A percentile compares a stretch with the other conserved stretches of the same genome.
Evolutionary conservation across 2,797 vertebrate genomes (phyloP).

Genomic region (Naso thynnoides): DNA sequence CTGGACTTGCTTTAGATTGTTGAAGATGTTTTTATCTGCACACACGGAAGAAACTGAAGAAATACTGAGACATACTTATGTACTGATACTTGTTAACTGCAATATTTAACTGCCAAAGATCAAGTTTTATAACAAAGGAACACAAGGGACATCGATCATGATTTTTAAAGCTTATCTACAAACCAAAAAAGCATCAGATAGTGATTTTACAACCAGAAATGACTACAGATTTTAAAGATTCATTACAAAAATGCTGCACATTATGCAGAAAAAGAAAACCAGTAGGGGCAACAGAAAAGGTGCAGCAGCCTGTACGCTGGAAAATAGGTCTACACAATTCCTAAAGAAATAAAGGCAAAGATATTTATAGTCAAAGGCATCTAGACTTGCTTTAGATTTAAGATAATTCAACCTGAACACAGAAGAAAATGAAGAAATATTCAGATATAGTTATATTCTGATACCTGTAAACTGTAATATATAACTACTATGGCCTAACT

Average conservation of each 20-base stretch:
- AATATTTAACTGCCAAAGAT: conserved; percentile 22
- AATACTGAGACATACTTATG: not conserved
- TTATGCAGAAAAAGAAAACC: not conserved
- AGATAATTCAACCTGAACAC: too few relatives aligned
- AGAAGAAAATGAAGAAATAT: too few relatives aligned
- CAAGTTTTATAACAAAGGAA: not conserved
- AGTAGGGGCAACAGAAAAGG: conserved; percentile 19
- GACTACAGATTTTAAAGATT: conserved; percentile 11
- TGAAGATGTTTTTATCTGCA: not conserved
- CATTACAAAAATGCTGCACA: conserved; percentile 14
- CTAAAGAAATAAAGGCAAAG: too few relatives aligned
- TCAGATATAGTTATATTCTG: too few relatives aligned
- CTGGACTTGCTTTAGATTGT: not conserved
- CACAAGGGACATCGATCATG: conserved; percentile 2
- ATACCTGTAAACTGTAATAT: too few relatives aligned
- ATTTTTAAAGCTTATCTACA: not conserved
- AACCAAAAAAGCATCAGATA: conserved; percentile 1
- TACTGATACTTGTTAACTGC: not conserved
- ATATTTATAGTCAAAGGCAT: too few relatives aligned
- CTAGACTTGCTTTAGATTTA: too few relatives aligned
- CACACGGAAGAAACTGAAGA: not conserved
- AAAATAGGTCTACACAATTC: conserved; percentile 39
- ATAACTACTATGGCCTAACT: too few relatives aligned
- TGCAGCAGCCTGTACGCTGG: conserved; percentile 3
- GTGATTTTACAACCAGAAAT: conserved; percentile 8